phyloP scores from a whole-genome alignment of 2,888 invertebrate species.

The Silvanus unidentatus region DNA sequence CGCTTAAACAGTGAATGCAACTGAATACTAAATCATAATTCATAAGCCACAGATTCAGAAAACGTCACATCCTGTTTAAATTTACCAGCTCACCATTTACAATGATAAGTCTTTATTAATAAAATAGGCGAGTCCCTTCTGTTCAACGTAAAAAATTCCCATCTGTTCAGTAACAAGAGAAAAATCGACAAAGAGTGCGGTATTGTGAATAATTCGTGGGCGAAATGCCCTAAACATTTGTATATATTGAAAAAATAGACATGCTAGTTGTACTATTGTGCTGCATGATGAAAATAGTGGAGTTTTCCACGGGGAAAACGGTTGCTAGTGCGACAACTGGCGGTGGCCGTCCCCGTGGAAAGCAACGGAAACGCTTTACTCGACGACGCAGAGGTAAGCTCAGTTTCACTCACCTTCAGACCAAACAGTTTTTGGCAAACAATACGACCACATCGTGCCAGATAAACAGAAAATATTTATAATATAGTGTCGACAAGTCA shows the following conservation, averaged over 20 bases:
- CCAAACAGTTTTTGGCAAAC: background rate
- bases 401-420: background rate
- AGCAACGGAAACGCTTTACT: conserved; percentile 23
- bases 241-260: conserved; percentile 27
- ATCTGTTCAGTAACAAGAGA: no score
- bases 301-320: conserved; percentile 47
- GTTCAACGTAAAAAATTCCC: conserved; percentile 1
- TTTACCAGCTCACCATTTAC: conserved; percentile 8
- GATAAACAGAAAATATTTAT: no score
- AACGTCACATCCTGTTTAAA: conserved; percentile 31
- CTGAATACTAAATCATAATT: background rate
- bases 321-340: conserved; percentile 4
- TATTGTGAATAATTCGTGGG: background rate
- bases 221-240: background rate
- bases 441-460: no score
- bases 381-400: conserved; percentile 28
- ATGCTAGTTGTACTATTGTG: conserved; percentile 56
- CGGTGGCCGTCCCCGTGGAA: conserved; percentile 11
- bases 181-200: background rate
- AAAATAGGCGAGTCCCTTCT: conserved; percentile 9
- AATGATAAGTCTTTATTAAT: conserved; percentile 10
- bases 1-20: no score
- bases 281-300: conserved; percentile 58
- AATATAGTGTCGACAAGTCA: no score
- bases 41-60: conserved; percentile 3